phyloP scores from a whole-genome alignment of 2,888 invertebrate genomes.

The Apodemia arnacis region DNA sequence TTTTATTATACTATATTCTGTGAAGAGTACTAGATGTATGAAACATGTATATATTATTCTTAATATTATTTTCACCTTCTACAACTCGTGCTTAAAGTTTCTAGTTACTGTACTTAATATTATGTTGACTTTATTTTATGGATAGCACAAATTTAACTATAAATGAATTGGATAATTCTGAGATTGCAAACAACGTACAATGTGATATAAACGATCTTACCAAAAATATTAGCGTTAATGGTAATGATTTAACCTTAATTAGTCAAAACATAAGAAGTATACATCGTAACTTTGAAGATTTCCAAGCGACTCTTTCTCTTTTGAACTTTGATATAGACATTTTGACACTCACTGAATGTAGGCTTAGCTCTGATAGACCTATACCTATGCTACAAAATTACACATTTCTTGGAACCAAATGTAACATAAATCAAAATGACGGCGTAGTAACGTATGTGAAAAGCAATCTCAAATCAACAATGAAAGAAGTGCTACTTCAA shows the following conservation, averaged over 20 bases:
- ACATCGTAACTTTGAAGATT: constrained; percentile 32
- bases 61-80: too few relatives aligned
- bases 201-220: too few relatives aligned
- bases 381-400: too few relatives aligned
- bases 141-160: too few relatives aligned
- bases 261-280: constrained; percentile 14
- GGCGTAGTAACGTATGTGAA: constrained; percentile 52
- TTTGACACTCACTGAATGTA: constrained; percentile 32
- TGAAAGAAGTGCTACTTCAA: too few relatives aligned
- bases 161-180: constrained; percentile 7
- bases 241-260: too few relatives aligned
- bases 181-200: too few relatives aligned
- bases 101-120: not conserved
- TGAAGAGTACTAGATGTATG: too few relatives aligned
- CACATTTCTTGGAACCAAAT: not conserved
- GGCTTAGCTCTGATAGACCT: too few relatives aligned
- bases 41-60: too few relatives aligned
- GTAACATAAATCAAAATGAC: constrained; percentile 42
- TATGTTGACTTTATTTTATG: not conserved
- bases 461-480: not conserved
- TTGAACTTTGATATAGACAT: constrained; percentile 29
- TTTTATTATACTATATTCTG: too few relatives aligned
- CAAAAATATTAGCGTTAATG: too few relatives aligned
- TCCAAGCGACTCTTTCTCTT: not conserved
- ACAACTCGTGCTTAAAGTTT: not conserved